phyloP scores from a whole-genome alignment of 2,797 vertebrate genomes.

The Pangasius krempfi region DNA sequence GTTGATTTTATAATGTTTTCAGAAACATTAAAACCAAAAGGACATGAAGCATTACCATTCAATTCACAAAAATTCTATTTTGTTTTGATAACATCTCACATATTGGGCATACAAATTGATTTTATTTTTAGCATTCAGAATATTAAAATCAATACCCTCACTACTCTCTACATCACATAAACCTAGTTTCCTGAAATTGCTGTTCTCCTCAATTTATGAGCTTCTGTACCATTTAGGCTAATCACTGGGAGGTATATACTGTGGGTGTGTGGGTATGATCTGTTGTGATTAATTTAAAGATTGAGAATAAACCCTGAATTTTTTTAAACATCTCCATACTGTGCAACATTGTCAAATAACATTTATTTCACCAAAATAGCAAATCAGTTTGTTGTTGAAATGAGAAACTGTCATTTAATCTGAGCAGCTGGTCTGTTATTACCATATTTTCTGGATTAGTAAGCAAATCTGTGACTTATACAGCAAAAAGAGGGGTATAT shows the following conservation, averaged over 20 bases:
- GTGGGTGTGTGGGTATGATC: not conserved
- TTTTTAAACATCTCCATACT: not conserved
- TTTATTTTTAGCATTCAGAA: not conserved
- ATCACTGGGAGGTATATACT: not conserved
- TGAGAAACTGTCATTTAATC: slow-evolving; percentile 6
- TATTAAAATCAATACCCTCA: not conserved
- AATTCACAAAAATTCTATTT: not conserved
- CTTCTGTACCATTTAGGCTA: not conserved
- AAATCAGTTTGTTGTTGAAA: not conserved
- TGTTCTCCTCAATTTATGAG: not conserved
- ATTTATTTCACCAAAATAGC: not conserved
- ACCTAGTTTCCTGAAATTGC: not conserved
- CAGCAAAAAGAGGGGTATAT: not conserved
- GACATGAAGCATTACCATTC: not conserved
- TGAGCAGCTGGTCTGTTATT: not conserved
- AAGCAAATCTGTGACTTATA: not conserved
- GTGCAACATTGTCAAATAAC: not conserved
- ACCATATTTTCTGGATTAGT: slow-evolving; percentile 11
- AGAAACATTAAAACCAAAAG: not conserved
- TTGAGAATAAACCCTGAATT: not conserved
- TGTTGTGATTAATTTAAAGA: not conserved
- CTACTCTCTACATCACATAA: not conserved
- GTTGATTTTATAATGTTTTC: too few species aligned
- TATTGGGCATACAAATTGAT: not conserved
- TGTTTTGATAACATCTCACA: not conserved